These are phyloP conservation scores for Taenioides sp. DNA, from an alignment of 2,797 vertebrate genomes.

Conservation along the genomic window DNA sequence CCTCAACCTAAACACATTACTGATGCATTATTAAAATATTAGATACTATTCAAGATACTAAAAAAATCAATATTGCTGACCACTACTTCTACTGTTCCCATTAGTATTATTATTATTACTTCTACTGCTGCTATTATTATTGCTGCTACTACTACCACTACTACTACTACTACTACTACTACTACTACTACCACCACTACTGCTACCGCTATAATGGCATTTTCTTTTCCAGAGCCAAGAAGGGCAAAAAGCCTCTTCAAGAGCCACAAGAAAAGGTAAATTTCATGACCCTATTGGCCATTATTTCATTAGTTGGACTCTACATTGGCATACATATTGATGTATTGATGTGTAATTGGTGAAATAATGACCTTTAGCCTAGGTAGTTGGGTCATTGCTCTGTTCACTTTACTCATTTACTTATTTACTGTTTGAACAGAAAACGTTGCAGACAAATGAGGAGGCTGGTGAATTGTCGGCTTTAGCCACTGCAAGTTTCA, in stretches of 20 bases:
- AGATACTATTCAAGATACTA: no score
- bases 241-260: background rate
- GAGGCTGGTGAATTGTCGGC: constrained; percentile 38
- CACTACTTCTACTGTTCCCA: no score
- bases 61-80: no score
- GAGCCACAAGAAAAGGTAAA: background rate
- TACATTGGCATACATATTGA: no score
- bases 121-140: background rate
- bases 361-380: background rate
- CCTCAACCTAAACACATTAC: no score
- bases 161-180: background rate
- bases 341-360: no score
- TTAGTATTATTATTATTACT: no score
- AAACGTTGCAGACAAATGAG: background rate
- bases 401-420: background rate
- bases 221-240: background rate
- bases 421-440: constrained; percentile 27
- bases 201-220: background rate
- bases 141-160: background rate
- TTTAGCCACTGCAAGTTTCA: constrained; percentile 50
- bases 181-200: background rate
- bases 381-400: background rate
- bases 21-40: no score
- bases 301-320: no score
- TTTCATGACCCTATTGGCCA: background rate